phyloP scores from a whole-genome alignment of 2,888 invertebrate genomes.

The Tenthredo amoena region DNA sequence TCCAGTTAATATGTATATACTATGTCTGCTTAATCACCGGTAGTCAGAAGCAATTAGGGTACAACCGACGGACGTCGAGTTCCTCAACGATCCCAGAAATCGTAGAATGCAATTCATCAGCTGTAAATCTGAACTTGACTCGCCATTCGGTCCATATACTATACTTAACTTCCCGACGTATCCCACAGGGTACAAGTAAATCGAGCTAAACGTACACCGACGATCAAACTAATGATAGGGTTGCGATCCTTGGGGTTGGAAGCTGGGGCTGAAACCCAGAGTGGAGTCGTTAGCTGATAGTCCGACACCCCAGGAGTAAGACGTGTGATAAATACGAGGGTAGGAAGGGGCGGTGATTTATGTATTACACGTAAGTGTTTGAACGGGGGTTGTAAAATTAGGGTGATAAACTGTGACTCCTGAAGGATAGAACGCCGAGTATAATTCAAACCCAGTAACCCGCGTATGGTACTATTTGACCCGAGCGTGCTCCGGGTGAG shows the following conservation, averaged over 20 bases:
- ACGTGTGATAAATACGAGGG: slow-evolving; percentile 7
- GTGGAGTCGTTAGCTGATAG: neutral
- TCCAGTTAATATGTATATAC: slow-evolving; percentile 18
- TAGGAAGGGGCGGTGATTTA: neutral
- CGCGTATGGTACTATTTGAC: neutral
- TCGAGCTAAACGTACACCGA: neutral
- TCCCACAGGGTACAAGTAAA: neutral
- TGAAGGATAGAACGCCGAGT: neutral
- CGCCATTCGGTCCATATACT: neutral
- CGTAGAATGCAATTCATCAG: neutral
- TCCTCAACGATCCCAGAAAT: neutral
- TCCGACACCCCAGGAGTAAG: neutral
- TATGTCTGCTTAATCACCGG: slow-evolving; percentile 20
- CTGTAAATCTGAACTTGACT: neutral
- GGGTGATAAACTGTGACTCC: neutral
- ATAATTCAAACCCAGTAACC: neutral
- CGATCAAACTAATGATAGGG: slow-evolving; percentile 9
- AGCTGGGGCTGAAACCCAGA: neutral
- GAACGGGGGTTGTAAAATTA: neutral
- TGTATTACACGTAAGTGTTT: neutral
- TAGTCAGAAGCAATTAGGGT: neutral
- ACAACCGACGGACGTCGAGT: neutral
- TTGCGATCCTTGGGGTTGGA: neutral
- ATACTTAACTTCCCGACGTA: neutral
- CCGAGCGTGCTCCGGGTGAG: slow-evolving; percentile 37